phyloP scores from a whole-genome alignment of 2,888 invertebrate genomes.

The Fragum sueziense region DNA sequence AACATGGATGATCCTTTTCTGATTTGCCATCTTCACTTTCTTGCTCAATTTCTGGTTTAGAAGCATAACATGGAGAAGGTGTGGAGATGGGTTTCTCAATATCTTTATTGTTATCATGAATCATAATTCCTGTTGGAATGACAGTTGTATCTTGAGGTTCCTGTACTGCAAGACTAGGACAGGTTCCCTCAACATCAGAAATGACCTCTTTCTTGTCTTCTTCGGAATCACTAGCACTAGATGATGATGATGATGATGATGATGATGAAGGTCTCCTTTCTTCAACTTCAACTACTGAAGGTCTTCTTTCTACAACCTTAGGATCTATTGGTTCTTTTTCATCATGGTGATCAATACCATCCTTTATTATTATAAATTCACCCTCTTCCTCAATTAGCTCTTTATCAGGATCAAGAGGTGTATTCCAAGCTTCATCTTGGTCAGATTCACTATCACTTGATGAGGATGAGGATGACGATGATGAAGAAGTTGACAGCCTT shows the following conservation, averaged over 20 bases:
- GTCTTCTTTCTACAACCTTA: neutral
- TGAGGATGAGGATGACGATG: neutral
- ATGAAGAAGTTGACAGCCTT: neutral
- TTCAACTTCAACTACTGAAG: too few relatives aligned
- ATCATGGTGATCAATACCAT: neutral
- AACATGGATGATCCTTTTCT: too few relatives aligned
- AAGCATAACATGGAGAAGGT: too few relatives aligned
- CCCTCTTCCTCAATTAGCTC: neutral
- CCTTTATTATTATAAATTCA: neutral
- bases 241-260: slow-evolving; percentile 3
- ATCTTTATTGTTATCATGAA: neutral
- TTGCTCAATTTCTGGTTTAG: too few relatives aligned
- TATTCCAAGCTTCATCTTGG: too few relatives aligned
- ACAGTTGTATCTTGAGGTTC: neutral
- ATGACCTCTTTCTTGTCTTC: neutral
- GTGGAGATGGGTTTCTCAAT: neutral
- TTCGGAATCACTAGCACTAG: neutral
- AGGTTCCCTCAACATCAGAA: neutral
- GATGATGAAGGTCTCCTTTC: neutral
- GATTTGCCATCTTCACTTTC: too few relatives aligned
- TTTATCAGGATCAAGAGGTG: neutral
- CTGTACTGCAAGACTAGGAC: neutral
- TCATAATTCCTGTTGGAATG: neutral
- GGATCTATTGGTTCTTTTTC: neutral
- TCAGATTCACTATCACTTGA: neutral